Conservation (phyloP, 2,113 vertebrate species). For the Passerina amoena region DNA sequence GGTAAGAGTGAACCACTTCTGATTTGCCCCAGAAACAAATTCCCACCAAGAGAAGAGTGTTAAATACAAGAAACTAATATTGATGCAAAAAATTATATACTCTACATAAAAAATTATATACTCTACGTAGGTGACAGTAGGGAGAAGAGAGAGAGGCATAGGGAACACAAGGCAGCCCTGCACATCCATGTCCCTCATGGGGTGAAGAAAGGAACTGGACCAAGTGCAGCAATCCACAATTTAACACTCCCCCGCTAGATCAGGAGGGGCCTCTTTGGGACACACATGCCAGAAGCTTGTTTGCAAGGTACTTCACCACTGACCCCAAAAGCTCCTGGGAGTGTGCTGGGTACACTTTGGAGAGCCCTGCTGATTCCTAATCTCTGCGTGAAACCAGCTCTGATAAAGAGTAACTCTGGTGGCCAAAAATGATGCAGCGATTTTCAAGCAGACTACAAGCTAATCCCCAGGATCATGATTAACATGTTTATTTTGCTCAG, state of each 20-base stretch:
- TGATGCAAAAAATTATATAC: background rate
- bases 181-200: fast-evolving
- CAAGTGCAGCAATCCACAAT: fast-evolving
- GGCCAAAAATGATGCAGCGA: background rate
- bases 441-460: background rate
- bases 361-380: background rate
- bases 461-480: conserved; percentile 49
- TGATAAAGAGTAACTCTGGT: conserved; percentile 10
- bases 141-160: background rate
- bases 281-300: background rate
- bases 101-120: background rate
- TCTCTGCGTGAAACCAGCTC: background rate
- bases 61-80: background rate
- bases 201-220: background rate
- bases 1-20: background rate
- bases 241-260: background rate
- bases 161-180: background rate
- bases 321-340: background rate
- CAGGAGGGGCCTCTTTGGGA: background rate
- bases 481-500: conserved; percentile 48
- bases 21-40: background rate
- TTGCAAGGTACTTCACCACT: background rate
- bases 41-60: background rate
- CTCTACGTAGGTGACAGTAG: fast-evolving
- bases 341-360: background rate